Conservation (phyloP, 1,140 invertebrate species). For the Pogonus chalceus region DNA sequence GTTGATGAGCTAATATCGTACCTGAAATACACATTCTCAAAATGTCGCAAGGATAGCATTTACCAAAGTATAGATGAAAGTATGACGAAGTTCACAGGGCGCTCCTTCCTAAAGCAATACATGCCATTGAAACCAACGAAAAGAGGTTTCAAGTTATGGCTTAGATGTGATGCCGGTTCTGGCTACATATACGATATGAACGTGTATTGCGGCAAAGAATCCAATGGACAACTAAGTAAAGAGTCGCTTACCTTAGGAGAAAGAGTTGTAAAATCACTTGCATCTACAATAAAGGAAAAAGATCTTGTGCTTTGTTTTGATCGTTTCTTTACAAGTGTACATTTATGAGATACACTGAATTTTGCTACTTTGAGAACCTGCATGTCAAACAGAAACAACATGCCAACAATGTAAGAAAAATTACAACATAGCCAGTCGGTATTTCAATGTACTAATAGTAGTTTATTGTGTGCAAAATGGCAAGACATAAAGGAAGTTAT, state of each 20-base stretch:
- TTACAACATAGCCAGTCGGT: not conserved
- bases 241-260: slow-evolving; percentile 1
- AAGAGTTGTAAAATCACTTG: not conserved
- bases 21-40: slow-evolving; percentile 10
- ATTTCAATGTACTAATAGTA: not conserved
- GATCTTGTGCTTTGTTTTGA: slow-evolving; percentile 3
- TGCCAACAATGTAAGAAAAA: slow-evolving; percentile 2
- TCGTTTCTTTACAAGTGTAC: slow-evolving; percentile 1
- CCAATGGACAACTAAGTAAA: not conserved
- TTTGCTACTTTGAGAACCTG: slow-evolving; percentile 8
- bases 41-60: slow-evolving; percentile 5
- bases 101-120: slow-evolving; percentile 20
- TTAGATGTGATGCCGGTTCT: not conserved
- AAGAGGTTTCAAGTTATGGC: slow-evolving; percentile 22
- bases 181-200: slow-evolving; percentile 1
- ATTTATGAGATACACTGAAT: not conserved
- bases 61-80: slow-evolving; percentile 12
- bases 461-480: not conserved
- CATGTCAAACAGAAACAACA: slow-evolving; percentile 1
- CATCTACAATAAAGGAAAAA: not conserved
- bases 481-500: not conserved
- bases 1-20: slow-evolving; percentile 11
- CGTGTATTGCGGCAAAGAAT: slow-evolving; percentile 2
- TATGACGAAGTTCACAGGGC: slow-evolving; percentile 10
- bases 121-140: slow-evolving; percentile 22